phyloP scores from a whole-genome alignment of 2,113 vertebrate species.

The Myrmophylax atrothorax region DNA sequence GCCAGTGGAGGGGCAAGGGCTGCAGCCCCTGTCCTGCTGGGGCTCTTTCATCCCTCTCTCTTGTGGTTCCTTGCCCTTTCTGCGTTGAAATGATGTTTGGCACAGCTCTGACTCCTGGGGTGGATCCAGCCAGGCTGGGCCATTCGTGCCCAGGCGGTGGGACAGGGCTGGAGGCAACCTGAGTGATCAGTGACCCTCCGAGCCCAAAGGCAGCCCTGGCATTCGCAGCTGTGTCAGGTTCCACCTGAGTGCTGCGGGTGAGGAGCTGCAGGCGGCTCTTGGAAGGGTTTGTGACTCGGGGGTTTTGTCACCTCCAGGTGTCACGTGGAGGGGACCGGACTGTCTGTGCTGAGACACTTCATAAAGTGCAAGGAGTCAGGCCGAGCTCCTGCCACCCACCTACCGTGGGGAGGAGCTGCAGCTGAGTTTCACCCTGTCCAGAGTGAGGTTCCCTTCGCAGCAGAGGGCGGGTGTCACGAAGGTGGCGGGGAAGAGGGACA shows the following conservation, averaged over 20 bases:
- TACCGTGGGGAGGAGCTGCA: not conserved
- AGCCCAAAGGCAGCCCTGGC: not conserved
- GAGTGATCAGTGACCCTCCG: no score
- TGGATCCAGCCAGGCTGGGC: not conserved
- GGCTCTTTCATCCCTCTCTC: not conserved
- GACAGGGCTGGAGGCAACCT: not conserved
- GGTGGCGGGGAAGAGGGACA: not conserved
- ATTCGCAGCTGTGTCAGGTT: not conserved
- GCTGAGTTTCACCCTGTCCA: conserved; percentile 66
- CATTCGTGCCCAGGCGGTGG: rapidly evolving
- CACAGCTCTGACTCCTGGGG: not conserved
- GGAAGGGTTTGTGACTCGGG: not conserved
- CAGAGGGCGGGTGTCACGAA: not conserved
- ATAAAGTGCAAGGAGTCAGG: not conserved
- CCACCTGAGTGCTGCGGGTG: rapidly evolving
- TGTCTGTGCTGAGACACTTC: not conserved
- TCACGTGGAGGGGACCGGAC: rapidly evolving
- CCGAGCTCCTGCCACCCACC: rapidly evolving
- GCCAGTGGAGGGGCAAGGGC: not conserved
- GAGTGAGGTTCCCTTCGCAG: conserved; percentile 49
- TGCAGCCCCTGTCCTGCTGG: not conserved
- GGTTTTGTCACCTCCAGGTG: not conserved
- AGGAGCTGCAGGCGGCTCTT: not conserved
- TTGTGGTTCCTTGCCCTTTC: rapidly evolving
- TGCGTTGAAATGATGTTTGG: not conserved